Conservation (phyloP, 2,797 vertebrate genomes). For the Pygocentrus nattereri region DNA sequence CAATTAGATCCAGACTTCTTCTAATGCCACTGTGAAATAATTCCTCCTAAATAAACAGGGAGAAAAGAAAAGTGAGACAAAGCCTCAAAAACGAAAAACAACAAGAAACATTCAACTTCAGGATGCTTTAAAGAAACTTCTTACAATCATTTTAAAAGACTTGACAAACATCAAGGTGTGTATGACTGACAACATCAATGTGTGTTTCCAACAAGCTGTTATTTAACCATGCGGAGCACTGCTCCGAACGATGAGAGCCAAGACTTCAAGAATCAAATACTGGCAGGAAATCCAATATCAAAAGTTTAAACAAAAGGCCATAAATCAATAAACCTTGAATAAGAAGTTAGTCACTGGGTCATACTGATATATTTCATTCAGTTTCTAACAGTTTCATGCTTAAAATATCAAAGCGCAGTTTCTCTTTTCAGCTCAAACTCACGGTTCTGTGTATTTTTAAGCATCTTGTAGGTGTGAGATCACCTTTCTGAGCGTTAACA, state of each 20-base stretch:
- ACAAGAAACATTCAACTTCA: background rate
- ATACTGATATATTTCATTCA: background rate
- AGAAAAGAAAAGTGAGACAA: slow-evolving; percentile 59
- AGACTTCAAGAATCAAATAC: background rate
- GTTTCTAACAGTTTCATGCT: background rate
- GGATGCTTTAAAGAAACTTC: background rate
- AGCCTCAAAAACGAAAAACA: slow-evolving; percentile 33
- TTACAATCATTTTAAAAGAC: background rate
- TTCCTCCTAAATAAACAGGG: slow-evolving; percentile 71
- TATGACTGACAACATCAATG: too few relatives aligned
- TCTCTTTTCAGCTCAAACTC: slow-evolving; percentile 14
- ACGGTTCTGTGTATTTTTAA: background rate
- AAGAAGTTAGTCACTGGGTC: background rate
- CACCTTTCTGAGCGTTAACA: background rate
- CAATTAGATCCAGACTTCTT: slow-evolving; percentile 76
- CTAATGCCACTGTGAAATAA: slow-evolving; percentile 73
- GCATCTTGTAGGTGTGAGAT: background rate
- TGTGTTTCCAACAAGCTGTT: slow-evolving; percentile 1
- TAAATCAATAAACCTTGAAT: slow-evolving; percentile 16
- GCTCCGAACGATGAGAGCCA: background rate
- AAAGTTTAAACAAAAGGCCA: slow-evolving; percentile 13
- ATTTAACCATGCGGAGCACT: background rate
- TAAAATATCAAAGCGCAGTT: background rate
- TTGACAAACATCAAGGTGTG: background rate
- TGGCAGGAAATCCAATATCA: slow-evolving; percentile 21